Conservation (phyloP, 2,888 invertebrate species). For the Caenorhabditis becei region DNA sequence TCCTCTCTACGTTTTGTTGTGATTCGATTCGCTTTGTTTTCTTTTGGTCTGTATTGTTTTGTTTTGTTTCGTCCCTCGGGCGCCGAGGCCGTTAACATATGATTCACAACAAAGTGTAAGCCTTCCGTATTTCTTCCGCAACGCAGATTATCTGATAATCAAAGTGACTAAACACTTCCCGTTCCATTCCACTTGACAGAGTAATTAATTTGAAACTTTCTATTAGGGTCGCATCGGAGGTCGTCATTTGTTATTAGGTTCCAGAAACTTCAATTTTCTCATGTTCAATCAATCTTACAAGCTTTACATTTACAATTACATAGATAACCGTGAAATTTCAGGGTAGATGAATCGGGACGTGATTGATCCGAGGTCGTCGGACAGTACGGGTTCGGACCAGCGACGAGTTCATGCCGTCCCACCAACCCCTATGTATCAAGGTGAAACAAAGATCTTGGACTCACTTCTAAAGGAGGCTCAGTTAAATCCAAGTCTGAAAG, state of each 20-base stretch:
- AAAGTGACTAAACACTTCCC: constrained; percentile 7
- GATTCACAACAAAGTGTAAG: not conserved
- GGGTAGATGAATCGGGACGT: constrained; percentile 60
- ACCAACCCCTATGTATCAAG: constrained; percentile 63
- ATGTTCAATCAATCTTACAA: not conserved
- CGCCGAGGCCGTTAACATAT: not conserved
- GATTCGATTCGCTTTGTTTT: not conserved
- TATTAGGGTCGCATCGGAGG: constrained; percentile 26
- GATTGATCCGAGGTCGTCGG: constrained; percentile 51
- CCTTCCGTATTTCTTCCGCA: not conserved
- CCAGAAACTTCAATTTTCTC: no score
- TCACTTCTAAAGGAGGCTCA: constrained; percentile 65
- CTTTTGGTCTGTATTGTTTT: not conserved
- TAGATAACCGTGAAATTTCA: no score
- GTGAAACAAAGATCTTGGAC: constrained; percentile 62
- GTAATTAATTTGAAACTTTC: constrained; percentile 14
- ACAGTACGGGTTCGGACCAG: constrained; percentile 57
- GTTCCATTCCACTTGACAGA: constrained; percentile 28
- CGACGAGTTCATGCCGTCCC: constrained; percentile 66
- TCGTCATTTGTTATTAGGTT: no score
- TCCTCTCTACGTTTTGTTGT: not conserved
- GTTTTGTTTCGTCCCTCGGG: not conserved
- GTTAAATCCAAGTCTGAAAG: constrained; percentile 58
- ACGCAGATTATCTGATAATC: constrained; percentile 29
- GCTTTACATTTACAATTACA: no score